Percentiles rank a stretch among this genome's conserved stretches.
Evolutionary conservation across 2,113 vertebrate genomes (phyloP).

Genomic region (Pangasianodon gigas): DNA sequence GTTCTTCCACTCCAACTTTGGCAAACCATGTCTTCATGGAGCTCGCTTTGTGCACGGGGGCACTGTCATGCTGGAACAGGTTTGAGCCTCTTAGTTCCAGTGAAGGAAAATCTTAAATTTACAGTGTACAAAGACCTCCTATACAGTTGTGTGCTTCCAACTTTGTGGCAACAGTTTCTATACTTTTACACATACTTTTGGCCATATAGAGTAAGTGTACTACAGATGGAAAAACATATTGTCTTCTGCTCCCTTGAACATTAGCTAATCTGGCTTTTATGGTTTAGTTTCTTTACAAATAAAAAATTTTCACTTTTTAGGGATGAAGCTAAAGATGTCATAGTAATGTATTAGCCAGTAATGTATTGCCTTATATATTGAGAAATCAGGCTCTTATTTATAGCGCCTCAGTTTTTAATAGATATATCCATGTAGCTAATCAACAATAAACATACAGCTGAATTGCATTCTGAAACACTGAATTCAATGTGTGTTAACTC

Average conservation of each 20-base stretch:
- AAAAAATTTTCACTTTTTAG: background rate
- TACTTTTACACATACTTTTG: background rate
- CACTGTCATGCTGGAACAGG: too few species aligned
- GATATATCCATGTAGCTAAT: background rate
- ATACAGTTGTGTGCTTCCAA: background rate
- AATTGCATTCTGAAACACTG: too few species aligned
- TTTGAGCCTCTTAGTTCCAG: too few species aligned
- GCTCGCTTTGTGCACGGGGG: too few species aligned
- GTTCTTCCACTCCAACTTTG: too few species aligned
- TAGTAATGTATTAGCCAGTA: background rate
- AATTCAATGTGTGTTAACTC: background rate
- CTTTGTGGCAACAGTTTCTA: background rate
- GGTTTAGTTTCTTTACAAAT: background rate
- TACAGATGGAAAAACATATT: background rate
- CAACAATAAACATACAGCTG: background rate
- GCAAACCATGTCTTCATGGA: too few species aligned
- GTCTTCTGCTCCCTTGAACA: background rate
- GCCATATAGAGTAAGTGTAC: background rate
- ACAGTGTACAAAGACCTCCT: background rate
- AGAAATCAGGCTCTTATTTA: background rate
- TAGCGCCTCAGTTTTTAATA: background rate
- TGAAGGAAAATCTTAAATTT: background rate
- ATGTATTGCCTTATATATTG: background rate
- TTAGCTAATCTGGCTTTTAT: background rate
- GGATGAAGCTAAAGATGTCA: background rate